Evolutionary conservation across 2,113 vertebrate genomes (phyloP), one percentile per base, ranked within the genome.

Genomic region (Herpetotheres cachinnans): DNA sequence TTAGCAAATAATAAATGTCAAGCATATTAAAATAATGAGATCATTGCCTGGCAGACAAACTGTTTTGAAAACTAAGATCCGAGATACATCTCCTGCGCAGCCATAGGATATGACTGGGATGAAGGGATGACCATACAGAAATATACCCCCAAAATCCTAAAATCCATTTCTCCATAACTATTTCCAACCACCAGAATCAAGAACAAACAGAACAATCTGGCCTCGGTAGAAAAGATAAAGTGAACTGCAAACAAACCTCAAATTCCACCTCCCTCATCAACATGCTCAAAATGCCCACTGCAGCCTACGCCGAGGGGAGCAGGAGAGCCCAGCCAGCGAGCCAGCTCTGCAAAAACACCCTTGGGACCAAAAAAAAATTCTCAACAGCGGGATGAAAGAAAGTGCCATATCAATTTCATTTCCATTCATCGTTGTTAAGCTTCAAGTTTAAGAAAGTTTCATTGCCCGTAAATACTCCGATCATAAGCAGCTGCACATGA

Each of bases 401-500:
- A 91, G 79, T 62, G 85, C 87, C 87, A 14, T 91, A 96, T 91
- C 93, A 61, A 85, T 96, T 95, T 59, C 79, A 56, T 76, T 90
- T 89, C 88, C 90, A 73, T 94, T 94, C 95, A 80, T 94, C 93
- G 73, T 66, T 7, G 81, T 61, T 86, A 58, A 74, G 61, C 77
- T 69, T 13, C 36, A 19, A 81, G 54, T 93, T 91, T 52, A 67
- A 82, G 90, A 44, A 97, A 97, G 89, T 97, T 96, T 91, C 93
- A 49, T 93, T 96, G 95, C 96, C 97, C 85, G 38, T 91, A 96
- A 97, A 94, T 79, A 19, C 94, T 79, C 4, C 3, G 65, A 76
- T 92, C 82, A 92, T 83, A 95, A 96, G 94, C 98, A 97, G 96
- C 96, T 98, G 98, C 92, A 76, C 95, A 87, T 65, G 95, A 93